These are phyloP conservation scores for Festucalex cinctus DNA, from an alignment of 2,113 vertebrate genomes.

Conservation along the genomic window DNA sequence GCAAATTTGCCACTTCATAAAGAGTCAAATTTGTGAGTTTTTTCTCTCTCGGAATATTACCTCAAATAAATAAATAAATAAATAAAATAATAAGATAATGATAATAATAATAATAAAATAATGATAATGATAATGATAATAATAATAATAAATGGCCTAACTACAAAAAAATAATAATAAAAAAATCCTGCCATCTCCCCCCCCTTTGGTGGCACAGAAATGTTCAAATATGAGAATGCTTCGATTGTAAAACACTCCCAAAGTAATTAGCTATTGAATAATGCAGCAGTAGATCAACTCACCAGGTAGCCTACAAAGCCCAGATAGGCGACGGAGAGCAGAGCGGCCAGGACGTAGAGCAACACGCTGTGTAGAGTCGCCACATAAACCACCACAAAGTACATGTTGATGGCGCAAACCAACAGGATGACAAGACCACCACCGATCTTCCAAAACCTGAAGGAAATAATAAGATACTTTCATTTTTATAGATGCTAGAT, in stretches of 20 bases:
- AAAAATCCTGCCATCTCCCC: too few species aligned
- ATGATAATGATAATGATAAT: too few species aligned
- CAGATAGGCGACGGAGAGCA: conserved; percentile 83
- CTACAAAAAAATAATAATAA: too few species aligned
- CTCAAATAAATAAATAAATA: too few species aligned
- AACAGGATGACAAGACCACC: conserved; percentile 82
- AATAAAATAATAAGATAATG: too few species aligned
- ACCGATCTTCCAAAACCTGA: conserved; percentile 83
- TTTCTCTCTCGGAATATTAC: too few species aligned
- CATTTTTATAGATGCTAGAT: background rate
- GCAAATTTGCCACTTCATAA: too few species aligned
- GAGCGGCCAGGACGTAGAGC: conserved; percentile 78
- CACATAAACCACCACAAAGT: conserved; percentile 91
- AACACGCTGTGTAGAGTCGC: conserved; percentile 71
- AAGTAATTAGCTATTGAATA: background rate
- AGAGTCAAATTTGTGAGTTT: too few species aligned
- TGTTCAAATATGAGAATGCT: too few species aligned
- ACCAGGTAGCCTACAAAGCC: conserved; percentile 90
- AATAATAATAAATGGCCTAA: too few species aligned
- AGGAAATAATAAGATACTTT: conserved; percentile 16
- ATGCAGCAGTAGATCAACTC: conserved; percentile 52
- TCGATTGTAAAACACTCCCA: background rate
- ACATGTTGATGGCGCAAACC: conserved; percentile 89
- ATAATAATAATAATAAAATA: too few species aligned
- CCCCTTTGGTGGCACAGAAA: too few species aligned